These are phyloP conservation scores for Drosophila lacertosa DNA, from an alignment of 1,140 invertebrate species.

Conservation along the genomic window DNA sequence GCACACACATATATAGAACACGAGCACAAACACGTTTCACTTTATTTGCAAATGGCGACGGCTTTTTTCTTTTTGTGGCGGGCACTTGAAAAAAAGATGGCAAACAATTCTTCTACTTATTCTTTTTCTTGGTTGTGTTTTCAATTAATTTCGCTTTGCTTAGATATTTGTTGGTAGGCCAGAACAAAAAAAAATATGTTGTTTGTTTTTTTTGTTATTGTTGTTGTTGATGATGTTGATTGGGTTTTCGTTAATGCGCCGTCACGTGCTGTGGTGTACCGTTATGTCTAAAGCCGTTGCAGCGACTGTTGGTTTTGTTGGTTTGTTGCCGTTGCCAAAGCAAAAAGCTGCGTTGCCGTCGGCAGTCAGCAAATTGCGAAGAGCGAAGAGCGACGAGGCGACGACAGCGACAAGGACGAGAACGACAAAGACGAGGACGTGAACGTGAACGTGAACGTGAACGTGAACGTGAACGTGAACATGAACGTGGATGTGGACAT, in stretches of 20 bases:
- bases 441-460: neutral
- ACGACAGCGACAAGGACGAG: conserved; percentile 5
- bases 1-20: neutral
- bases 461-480: neutral
- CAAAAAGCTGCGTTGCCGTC: conserved; percentile 8
- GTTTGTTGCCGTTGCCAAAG: conserved; percentile 20
- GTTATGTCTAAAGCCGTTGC: conserved; percentile 27
- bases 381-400: too few species aligned
- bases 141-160: neutral
- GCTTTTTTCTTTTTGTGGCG: conserved; percentile 12
- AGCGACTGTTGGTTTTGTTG: conserved; percentile 27
- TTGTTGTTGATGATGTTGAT: conserved; percentile 20
- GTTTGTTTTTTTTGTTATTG: conserved; percentile 24
- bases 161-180: neutral
- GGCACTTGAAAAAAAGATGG: conserved; percentile 17
- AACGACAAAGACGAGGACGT: neutral
- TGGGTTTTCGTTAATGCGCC: neutral
- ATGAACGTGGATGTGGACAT: neutral
- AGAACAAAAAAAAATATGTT: neutral
- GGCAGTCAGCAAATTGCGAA: conserved; percentile 6
- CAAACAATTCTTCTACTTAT: conserved; percentile 5
- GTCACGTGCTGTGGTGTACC: conserved; percentile 11
- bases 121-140: too few species aligned
- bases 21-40: too few species aligned
- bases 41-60: conserved; percentile 22